Evolutionary conservation across 2,888 invertebrate species (phyloP).

Genomic region (Agrilus mali): DNA sequence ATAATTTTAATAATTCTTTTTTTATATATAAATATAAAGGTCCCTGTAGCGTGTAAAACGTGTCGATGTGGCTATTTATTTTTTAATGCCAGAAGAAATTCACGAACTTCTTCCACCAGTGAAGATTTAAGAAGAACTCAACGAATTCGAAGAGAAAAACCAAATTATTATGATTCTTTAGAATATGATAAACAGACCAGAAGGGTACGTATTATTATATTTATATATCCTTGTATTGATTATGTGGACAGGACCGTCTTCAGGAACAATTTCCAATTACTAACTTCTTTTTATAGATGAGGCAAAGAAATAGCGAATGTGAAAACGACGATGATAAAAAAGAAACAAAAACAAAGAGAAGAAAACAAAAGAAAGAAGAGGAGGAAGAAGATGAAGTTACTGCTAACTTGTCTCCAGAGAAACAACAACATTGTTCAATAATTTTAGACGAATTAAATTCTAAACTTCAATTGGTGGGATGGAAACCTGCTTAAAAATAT

Average conservation of each 20-base stretch:
- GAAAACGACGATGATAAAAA: conserved; percentile 38
- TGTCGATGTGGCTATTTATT: conserved; percentile 76
- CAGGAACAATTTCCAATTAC: neutral
- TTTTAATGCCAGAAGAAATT: conserved; percentile 51
- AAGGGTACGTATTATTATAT: conserved; percentile 34
- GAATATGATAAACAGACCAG: conserved; percentile 66
- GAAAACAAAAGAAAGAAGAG: conserved; percentile 31
- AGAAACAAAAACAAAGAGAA: conserved; percentile 25
- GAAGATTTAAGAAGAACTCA: conserved; percentile 52
- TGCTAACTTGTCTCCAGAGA: conserved; percentile 42
- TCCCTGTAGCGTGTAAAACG: conserved; percentile 73
- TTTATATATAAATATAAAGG: conserved; percentile 45
- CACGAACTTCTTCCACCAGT: conserved; percentile 35
- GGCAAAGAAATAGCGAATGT: conserved; percentile 35
- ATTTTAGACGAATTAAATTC: conserved; percentile 70
- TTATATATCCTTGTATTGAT: neutral
- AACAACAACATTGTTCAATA: conserved; percentile 57
- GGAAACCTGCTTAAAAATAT: conserved; percentile 43
- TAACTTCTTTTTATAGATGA: conserved; percentile 23
- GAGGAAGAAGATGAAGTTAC: conserved; percentile 33
- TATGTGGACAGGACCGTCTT: conserved; percentile 1
- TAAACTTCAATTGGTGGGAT: conserved; percentile 59
- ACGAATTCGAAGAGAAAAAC: conserved; percentile 61
- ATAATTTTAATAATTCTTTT: neutral
- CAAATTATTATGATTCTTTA: conserved; percentile 72